Base-by-base conservation (phyloP, 2,113 vertebrate species). In the Ahaetulla prasina region DNA sequence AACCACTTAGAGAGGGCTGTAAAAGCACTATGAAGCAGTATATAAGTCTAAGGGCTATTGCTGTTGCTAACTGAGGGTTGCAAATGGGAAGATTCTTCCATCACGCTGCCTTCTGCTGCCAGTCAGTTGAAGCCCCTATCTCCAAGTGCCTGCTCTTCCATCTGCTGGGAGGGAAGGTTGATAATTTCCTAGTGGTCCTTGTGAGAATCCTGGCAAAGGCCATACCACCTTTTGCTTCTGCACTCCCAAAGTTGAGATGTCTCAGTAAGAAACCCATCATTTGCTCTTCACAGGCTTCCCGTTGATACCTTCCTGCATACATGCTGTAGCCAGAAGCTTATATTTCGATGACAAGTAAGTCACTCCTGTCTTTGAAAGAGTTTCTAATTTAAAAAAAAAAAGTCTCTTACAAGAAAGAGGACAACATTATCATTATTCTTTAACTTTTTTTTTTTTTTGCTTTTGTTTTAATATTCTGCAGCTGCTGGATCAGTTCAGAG, bases 311-410 rank as follows among this genome's bases (percentile, higher is more conserved):
- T 98, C 99, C 39, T 97, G 97, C 87, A 99, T 99, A 94, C 99
- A 99, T 0, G 99, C 99, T 0, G 88, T 99, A 80, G 99, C 99
- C 68, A 98, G 99, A 95, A 98, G 97, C 92, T 97, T 99, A 85
- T 99, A 99, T 97, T 99, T 98, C 94, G 98, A 99, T 54, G 99
- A 99, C 97, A 99, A 99, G 99, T 99, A 98, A 98, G 98, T 97
- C 45, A 39, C 94, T 68, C 89, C 54, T 63, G 63, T 92, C 93
- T 39, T 3, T 39, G 3, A 8, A 87, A 0, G 3, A 3, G 45
- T 91, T 89, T 93, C n/a, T 35, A 16, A 14, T 68, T 35, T 47
- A 47, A 47, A 1, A 20, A 30, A 86, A 85, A 91, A 84, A 39
- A 14, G 10, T 35, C 14, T 85, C 23, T 45, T 45, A 11, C 3